Evolutionary conservation across 2,888 invertebrate genomes (phyloP).

Genomic region (Anarsia innoxiella): DNA sequence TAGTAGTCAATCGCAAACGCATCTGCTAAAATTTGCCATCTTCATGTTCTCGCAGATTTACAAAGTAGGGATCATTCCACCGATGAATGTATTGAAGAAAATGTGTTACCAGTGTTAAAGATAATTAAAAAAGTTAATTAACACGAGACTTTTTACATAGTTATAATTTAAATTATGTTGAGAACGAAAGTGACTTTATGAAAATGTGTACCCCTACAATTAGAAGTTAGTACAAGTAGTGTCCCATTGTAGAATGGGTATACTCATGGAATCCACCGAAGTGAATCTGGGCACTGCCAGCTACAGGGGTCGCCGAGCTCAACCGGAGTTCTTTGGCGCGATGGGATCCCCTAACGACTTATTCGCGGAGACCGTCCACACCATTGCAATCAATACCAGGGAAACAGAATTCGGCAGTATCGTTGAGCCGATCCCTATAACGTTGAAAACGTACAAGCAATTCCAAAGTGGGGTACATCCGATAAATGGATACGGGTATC

Average conservation of each 20-base stretch:
- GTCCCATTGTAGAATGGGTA: conserved; percentile 66
- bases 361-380: conserved; percentile 52
- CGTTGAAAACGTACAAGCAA: conserved; percentile 52
- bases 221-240: conserved; percentile 37
- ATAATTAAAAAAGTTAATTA: no score
- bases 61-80: no score
- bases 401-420: conserved; percentile 63
- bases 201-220: conserved; percentile 36
- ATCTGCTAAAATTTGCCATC: no score
- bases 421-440: conserved; percentile 58
- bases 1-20: no score
- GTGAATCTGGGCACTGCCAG: conserved; percentile 58
- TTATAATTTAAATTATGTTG: no score
- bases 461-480: conserved; percentile 37
- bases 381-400: conserved; percentile 59
- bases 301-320: conserved; percentile 41
- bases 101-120: conserved; percentile 13
- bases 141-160: no score
- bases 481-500: conserved; percentile 41
- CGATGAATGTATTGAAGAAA: no score
- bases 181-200: conserved; percentile 36
- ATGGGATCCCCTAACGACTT: conserved; percentile 56
- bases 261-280: conserved; percentile 67
- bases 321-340: conserved; percentile 45
- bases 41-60: no score